Base-by-base conservation (phyloP, 1,140 invertebrate genomes). In the Notospermus geniculatus region DNA sequence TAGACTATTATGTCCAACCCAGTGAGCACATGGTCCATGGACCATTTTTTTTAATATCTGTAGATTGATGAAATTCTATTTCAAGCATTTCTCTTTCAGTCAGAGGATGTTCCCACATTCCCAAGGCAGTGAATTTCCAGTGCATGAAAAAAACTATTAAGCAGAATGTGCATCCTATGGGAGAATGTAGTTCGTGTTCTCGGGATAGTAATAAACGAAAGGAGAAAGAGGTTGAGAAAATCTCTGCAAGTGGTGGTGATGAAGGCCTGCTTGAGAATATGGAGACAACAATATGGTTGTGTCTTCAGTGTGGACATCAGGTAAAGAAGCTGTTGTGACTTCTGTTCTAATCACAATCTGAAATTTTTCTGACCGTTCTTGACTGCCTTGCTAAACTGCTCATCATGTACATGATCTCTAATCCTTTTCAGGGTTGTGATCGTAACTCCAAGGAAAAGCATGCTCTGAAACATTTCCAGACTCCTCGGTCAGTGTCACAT, bases 401-500 rank as follows among this genome's bases (percentile, higher is more conserved):
- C n/a, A n/a, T n/a, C n/a, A n/a, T n/a, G n/a, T n/a, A n/a, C n/a
- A n/a, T n/a, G n/a, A n/a, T n/a, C n/a, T n/a, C n/a, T n/a, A 15
- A n/a, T n/a, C n/a, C n/a, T n/a, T n/a, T n/a, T n/a, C 62, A 90
- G 79, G 85, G 88, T 39, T 94, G 92, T 82, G 90, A 89, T 36
- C 83, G 87, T 58, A 82, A 84, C 11, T 82, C 86, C 11, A 85
- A 86, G 70, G 82, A 77, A 25, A 75, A 87, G 65, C 92, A 95
- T 81, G 90, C 90, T 1, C 69, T 90, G 13, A 83, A 87, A 53
- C 92, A 95, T 80, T 89, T 85, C 73, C 82, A 88, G 68, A 90
- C 85, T 1, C 88, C 90, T 2, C 87, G 86, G 65, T 92, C 89
- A 9, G 89, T 90, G 70, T 83, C 79, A 17, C 92, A 95, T 81